Percentiles rank a stretch among this genome's conserved stretches.
phyloP scores from a whole-genome alignment of 2,888 invertebrate species.

The Cheiracanthium punctorium region DNA sequence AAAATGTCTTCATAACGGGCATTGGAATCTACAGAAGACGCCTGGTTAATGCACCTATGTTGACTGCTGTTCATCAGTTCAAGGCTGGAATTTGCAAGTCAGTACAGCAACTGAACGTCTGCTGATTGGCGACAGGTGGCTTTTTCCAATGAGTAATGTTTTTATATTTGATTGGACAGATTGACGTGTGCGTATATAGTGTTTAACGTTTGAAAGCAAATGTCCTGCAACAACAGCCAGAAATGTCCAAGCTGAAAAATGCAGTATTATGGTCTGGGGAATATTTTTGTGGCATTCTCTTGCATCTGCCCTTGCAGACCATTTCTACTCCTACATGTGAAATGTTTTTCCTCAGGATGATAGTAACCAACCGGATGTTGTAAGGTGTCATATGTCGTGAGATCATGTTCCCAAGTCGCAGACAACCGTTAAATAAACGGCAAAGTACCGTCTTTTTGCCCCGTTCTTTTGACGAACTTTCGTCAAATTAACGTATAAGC shows the following conservation, averaged over 20 bases:
- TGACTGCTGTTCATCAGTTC: conserved; percentile 4
- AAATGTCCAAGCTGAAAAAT: too few species aligned
- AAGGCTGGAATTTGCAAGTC: background rate
- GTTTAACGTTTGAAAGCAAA: background rate
- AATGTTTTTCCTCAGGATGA: background rate
- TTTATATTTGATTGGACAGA: background rate
- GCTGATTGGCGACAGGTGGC: background rate
- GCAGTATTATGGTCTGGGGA: background rate
- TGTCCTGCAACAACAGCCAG: background rate
- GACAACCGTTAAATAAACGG: too few species aligned
- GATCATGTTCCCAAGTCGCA: too few species aligned
- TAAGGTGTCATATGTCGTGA: too few species aligned
- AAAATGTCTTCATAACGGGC: background rate
- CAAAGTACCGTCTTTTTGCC: too few species aligned
- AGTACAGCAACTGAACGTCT: background rate
- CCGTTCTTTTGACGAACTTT: too few species aligned
- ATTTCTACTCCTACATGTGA: too few species aligned
- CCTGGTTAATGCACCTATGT: background rate
- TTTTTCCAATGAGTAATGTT: conserved; percentile 16
- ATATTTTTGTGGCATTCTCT: conserved; percentile 12
- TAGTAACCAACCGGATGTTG: too few species aligned
- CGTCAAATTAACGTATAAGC: too few species aligned
- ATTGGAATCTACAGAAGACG: background rate
- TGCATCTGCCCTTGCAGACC: background rate
- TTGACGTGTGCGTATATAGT: background rate